phyloP scores from a whole-genome alignment of 2,113 vertebrate genomes.

The Siphamia tubifer region DNA sequence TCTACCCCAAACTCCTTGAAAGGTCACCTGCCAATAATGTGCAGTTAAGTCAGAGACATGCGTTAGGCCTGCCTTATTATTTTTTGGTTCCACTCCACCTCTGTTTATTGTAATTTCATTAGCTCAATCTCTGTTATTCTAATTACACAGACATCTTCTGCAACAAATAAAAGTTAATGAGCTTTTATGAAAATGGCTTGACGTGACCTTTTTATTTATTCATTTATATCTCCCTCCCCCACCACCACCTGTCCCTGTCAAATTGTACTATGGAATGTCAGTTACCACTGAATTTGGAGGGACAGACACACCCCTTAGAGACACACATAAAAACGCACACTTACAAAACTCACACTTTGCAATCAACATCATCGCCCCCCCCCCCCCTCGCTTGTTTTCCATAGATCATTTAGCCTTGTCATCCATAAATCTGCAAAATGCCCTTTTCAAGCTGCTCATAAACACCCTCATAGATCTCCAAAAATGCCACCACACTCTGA shows the following conservation, averaged over 20 bases:
- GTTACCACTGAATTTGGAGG: background rate
- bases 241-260: constrained; percentile 18
- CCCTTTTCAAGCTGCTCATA: constrained; percentile 73
- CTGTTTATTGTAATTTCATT: constrained; percentile 70
- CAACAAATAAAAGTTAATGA: constrained; percentile 76
- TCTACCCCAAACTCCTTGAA: constrained; percentile 49
- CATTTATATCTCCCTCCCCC: constrained; percentile 26
- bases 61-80: constrained; percentile 45
- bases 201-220: constrained; percentile 77
- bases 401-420: constrained; percentile 69
- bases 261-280: constrained; percentile 9
- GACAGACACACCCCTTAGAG: background rate
- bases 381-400: constrained; percentile 25
- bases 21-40: constrained; percentile 64
- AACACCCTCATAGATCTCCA: constrained; percentile 72
- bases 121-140: constrained; percentile 71
- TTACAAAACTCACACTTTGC: constrained; percentile 29
- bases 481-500: constrained; percentile 66
- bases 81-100: constrained; percentile 55
- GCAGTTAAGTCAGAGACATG: constrained; percentile 36
- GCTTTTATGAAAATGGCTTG: constrained; percentile 73
- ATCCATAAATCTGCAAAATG: constrained; percentile 71
- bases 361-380: constrained; percentile 32
- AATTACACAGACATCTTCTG: constrained; percentile 73
- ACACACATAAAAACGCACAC: constrained; percentile 13